phyloP scores from a whole-genome alignment of 37 sponge, comb jelly and placozoan species.

The Ephydatia muelleri region DNA sequence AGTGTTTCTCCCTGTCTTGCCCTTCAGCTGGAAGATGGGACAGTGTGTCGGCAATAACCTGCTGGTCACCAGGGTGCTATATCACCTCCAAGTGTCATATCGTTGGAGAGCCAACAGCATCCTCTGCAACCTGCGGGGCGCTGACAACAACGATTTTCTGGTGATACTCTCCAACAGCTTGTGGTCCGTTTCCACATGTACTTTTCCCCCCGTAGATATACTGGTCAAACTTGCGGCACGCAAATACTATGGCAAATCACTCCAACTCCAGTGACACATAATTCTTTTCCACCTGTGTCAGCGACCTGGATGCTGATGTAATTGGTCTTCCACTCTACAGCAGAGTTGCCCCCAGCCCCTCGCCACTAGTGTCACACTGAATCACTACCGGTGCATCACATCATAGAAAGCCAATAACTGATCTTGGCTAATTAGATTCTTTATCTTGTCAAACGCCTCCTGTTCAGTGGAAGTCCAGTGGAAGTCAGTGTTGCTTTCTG shows the following conservation, averaged over 20 bases:
- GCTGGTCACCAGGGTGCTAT: constrained; percentile 3
- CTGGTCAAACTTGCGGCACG: constrained; percentile 26
- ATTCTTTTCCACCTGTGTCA: constrained; percentile 12
- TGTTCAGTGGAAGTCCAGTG: constrained; percentile 13
- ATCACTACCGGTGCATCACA: not conserved
- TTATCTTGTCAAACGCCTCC: not conserved
- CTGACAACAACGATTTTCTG: constrained; percentile 21
- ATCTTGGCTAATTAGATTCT: not conserved
- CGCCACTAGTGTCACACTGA: constrained; percentile 28
- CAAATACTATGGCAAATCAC: constrained; percentile 21
- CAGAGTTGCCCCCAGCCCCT: constrained; percentile 27
- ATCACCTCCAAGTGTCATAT: constrained; percentile 4
- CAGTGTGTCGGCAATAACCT: constrained; percentile 6
- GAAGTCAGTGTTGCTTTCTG: constrained; percentile 34
- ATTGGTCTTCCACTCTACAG: constrained; percentile 19
- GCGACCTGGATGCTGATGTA: constrained; percentile 31
- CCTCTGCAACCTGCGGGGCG: constrained; percentile 31
- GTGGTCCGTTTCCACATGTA: constrained; percentile 45
- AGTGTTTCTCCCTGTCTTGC: not conserved
- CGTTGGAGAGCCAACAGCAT: constrained; percentile 36
- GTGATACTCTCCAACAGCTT: constrained; percentile 25
- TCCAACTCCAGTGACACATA: constrained; percentile 30
- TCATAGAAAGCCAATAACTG: constrained; percentile 20
- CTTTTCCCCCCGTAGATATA: constrained; percentile 19
- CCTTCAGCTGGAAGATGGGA: not conserved